Base-by-base conservation (phyloP, 2,888 invertebrate species). In the Thyatira batis region DNA sequence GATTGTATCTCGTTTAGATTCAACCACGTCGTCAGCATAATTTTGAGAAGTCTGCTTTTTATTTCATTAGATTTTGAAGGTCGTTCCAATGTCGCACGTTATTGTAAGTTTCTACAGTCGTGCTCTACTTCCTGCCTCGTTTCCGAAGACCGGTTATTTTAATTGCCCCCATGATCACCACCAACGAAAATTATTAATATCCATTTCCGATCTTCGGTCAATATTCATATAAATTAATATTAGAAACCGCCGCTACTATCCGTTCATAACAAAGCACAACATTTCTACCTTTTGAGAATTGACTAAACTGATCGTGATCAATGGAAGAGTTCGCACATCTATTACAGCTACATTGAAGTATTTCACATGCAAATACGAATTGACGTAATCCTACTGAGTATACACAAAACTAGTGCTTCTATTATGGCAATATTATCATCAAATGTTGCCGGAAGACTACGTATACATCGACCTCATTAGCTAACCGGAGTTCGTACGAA, bases 1-100 rank as follows among this genome's bases (percentile, higher is more conserved):
- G 57, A 52, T 33, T 5, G 33, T 13, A 52, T 45, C 17, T n/a
- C 25, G 27, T 13, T 6, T 44, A 52, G 39, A 25, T 20, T 50
- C 45, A 13, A 44, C 23, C 46, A 43, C 49, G 20, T 45, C 45
- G 17, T 46, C 48, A 51, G 50, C 33, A 53, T 53, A 65, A 56
- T 56, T 52, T 54, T 55, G 52, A 44, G 58, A 63, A 68, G 58
- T 65, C 65, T 65, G 60, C 71, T 74, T 76, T 76, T 78, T 60
- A 72, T 78, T 79, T 76, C 73, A 80, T 79, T 81, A 66, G 72
- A 74, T 79, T 82, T 70, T 78, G 85, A 89, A 89, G 89, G 87
- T 85, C 86, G 82, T 78, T 65, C 64, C 67, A 72, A 66, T 69
- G 68, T 62, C 58, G 75, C 73, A 78, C 79, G 73, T 71, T 73